These are phyloP conservation scores for Heteromyza rotundicornis DNA, from an alignment of 2,888 invertebrate genomes.

Conservation along the genomic window DNA sequence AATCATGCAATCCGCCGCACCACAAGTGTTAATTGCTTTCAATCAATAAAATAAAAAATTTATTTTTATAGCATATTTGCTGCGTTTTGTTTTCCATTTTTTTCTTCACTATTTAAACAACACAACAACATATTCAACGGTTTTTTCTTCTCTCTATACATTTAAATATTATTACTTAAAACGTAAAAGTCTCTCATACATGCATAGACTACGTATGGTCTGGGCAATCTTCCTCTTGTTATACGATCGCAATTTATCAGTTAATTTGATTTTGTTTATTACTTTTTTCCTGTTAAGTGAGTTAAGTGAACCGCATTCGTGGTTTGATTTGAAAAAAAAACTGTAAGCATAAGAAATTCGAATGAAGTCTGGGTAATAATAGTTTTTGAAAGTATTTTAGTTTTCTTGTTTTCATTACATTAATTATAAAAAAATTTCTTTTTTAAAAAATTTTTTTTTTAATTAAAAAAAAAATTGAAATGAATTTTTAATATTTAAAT, in stretches of 20 bases:
- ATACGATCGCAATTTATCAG: background rate
- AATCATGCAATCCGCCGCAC: background rate
- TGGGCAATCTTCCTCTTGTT: too few species aligned
- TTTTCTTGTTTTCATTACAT: too few species aligned
- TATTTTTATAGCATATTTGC: background rate
- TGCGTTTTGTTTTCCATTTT: background rate
- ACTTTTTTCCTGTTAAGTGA: background rate
- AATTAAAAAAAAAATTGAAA: too few species aligned
- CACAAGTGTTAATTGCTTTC: background rate
- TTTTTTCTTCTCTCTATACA: background rate
- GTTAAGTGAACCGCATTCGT: too few species aligned
- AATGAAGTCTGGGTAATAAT: background rate
- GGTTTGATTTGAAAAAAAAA: too few species aligned
- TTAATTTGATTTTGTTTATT: background rate
- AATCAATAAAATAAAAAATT: background rate
- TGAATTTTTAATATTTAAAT: too few species aligned
- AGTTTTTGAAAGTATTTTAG: too few species aligned
- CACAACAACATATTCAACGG: background rate
- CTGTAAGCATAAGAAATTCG: conserved; percentile 20
- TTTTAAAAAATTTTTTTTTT: too few species aligned
- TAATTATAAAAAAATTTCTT: too few species aligned
- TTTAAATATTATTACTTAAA: too few species aligned
- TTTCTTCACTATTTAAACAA: background rate
- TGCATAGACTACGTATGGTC: too few species aligned
- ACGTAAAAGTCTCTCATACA: too few species aligned